phyloP scores from a whole-genome alignment of 1,140 invertebrate species.

The Drosophila ironensis region DNA sequence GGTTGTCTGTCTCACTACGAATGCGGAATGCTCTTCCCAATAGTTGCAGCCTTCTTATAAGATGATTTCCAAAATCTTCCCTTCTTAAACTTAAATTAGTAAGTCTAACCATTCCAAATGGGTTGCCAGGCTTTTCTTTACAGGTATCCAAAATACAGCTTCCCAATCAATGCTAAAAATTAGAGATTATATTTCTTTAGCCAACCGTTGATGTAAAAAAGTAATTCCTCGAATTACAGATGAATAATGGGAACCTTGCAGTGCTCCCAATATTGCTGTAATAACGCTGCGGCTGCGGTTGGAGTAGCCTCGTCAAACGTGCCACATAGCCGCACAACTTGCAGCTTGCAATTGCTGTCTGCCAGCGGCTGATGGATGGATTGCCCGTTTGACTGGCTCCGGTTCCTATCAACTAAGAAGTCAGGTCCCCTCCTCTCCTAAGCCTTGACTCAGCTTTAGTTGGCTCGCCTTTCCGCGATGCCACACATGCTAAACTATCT shows the following conservation, averaged over 20 bases:
- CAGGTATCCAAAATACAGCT: too few species aligned
- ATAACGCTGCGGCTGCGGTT: constrained; percentile 9
- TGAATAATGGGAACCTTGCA: background rate
- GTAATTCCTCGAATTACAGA: background rate
- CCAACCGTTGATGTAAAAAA: too few species aligned
- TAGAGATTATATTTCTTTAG: too few species aligned
- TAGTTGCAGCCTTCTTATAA: too few species aligned
- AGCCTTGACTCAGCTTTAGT: constrained; percentile 13
- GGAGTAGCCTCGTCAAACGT: constrained; percentile 50
- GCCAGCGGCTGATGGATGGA: constrained; percentile 75
- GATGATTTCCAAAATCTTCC: too few species aligned
- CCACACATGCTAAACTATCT: constrained; percentile 76
- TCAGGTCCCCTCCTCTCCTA: constrained; percentile 18
- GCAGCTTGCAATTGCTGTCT: constrained; percentile 74
- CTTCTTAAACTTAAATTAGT: too few species aligned
- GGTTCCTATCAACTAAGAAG: constrained; percentile 19
- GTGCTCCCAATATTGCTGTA: background rate
- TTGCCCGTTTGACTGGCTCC: constrained; percentile 71
- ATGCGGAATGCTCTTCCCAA: constrained; percentile 9
- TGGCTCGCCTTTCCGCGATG: constrained; percentile 50
- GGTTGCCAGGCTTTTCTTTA: too few species aligned
- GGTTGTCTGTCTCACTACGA: background rate
- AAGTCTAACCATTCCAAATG: too few species aligned
- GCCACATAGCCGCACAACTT: constrained; percentile 56
- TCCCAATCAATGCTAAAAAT: too few species aligned